These are phyloP conservation scores for Xerus rutilus DNA, from an alignment of 2,797 vertebrate genomes.

Conservation along the genomic window DNA sequence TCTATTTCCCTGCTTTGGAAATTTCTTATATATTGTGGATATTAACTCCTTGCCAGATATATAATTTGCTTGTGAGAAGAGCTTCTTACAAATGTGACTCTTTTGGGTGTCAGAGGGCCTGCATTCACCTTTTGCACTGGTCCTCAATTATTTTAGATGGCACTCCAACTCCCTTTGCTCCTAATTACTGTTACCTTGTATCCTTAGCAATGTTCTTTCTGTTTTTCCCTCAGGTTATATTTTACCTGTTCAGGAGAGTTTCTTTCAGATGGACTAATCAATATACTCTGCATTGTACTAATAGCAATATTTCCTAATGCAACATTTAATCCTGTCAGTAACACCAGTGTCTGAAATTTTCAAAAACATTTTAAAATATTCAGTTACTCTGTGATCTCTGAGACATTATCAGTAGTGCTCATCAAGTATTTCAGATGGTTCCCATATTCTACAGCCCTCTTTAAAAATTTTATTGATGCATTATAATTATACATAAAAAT, in stretches of 20 bases:
- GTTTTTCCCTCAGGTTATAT: not conserved
- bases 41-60: not conserved
- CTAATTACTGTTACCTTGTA: not conserved
- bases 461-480: too few species aligned
- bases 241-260: not conserved
- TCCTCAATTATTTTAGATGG: not conserved
- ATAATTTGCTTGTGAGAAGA: not conserved
- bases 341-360: not conserved
- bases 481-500: too few species aligned
- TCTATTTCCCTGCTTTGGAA: not conserved
- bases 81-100: not conserved
- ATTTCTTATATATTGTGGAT: not conserved
- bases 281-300: not conserved
- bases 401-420: not conserved
- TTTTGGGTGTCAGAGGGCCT: not conserved
- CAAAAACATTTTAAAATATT: not conserved
- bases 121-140: not conserved
- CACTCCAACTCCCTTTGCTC: not conserved
- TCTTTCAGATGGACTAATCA: not conserved
- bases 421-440: not conserved
- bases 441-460: not conserved
- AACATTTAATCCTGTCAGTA: not conserved
- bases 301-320: not conserved
- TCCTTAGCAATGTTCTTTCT: not conserved
- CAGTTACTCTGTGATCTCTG: not conserved